Conservation (phyloP, 2,797 vertebrate species). For the Paedocypris micromegethes region DNA sequence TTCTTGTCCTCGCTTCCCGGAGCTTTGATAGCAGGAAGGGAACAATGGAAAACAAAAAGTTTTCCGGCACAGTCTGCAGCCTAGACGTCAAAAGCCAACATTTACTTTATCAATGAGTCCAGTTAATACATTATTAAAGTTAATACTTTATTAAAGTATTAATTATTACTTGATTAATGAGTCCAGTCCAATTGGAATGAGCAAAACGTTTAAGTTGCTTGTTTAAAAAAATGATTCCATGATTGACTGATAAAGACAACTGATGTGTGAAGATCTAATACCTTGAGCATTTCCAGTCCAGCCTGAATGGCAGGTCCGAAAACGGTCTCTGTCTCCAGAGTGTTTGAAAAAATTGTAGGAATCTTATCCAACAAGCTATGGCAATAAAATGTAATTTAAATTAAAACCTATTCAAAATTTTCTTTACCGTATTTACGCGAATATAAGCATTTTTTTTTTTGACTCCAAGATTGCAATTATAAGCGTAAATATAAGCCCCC, state of each 20-base stretch:
- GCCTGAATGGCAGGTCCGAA: constrained; percentile 97
- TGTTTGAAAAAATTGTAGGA: constrained; percentile 97
- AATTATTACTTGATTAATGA: too few species aligned
- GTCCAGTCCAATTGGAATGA: too few species aligned
- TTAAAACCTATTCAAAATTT: not conserved
- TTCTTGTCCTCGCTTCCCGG: constrained; percentile 96
- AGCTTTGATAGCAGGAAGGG: constrained; percentile 91
- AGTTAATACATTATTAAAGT: too few species aligned
- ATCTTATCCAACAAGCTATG: constrained; percentile 94
- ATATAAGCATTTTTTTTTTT: too few species aligned
- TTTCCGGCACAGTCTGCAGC: constrained; percentile 96
- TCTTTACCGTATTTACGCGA: too few species aligned
- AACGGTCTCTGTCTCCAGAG: constrained; percentile 95
- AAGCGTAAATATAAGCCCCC: too few species aligned
- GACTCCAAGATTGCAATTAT: too few species aligned
- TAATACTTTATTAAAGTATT: too few species aligned
- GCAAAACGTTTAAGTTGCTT: too few species aligned
- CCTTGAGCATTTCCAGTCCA: constrained; percentile 94
- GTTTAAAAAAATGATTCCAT: not conserved
- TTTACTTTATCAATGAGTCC: too few species aligned
- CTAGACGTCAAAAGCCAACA: constrained; percentile 56
- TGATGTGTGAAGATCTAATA: constrained; percentile 54
- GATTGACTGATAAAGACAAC: not conserved
- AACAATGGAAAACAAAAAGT: constrained; percentile 94
- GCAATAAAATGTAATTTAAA: not conserved